Evolutionary conservation across 2,888 invertebrate genomes (phyloP), one percentile per base, ranked within the genome.

Genomic region (Perdita meconis): DNA sequence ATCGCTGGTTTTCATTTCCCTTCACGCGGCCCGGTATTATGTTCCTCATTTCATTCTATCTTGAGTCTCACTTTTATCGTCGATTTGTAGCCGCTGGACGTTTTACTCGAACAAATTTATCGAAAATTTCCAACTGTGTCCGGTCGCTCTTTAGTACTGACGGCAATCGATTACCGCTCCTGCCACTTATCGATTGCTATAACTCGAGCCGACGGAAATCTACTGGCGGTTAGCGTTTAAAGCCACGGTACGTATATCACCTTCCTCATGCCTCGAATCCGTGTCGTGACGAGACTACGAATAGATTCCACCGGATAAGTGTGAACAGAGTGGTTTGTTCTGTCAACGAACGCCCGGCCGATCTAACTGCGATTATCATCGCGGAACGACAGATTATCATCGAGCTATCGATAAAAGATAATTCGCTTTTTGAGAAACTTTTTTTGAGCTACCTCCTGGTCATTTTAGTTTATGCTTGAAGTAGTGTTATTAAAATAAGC

Each of bases 261-360:
- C 66, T 76, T 71, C 63, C 64, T 69, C 74, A 75, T 79, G 72
- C 75, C 82, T 82, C 82, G 78, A 19, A 85, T 83, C 73, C 81
- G 53, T 66, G 65, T 78, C 83, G 81, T 84, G 83, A 84, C 80
- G 51, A 50, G 82, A 85, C 76, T 80, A 50, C 83, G 38, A 59
- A 57, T 57, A 61, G 71, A 60, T 78, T 67, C 53, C 57, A 34
- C 40, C 36, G 44, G 55, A 68, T 70, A 81, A 70, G 81, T 64
- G 78, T 71, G 64, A 69, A 24, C 64, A 55, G 44, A 26, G 84
- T 74, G 66, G 77, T 82, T 80, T 78, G 81, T 83, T 83, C 80
- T 74, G 76, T 81, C 81, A 83, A 66, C 76, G 80, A 80, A 83
- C 82, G 77, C 80, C 81, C 59, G 74, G 42, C n/a, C 66, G 79